Evolutionary conservation across 2,113 vertebrate species (phyloP).

Genomic region (Pagrus major): DNA sequence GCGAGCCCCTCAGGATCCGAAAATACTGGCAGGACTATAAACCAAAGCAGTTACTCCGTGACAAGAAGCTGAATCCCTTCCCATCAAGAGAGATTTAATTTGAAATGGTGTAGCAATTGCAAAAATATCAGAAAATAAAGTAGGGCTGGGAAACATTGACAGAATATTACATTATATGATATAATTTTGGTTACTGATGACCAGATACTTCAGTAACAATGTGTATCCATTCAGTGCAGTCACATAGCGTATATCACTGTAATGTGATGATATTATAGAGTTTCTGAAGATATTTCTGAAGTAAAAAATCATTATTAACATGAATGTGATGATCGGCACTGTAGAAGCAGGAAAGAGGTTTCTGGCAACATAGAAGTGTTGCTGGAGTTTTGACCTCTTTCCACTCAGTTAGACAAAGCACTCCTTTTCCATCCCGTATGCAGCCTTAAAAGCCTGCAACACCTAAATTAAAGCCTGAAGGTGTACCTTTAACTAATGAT

Average conservation of each 20-base stretch:
- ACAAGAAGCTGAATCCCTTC: conserved; percentile 63
- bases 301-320: background rate
- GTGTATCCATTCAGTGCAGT: background rate
- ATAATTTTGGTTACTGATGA: conserved; percentile 8
- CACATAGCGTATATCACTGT: background rate
- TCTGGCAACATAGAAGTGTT: no score
- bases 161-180: conserved; percentile 10
- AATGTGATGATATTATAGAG: background rate
- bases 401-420: background rate
- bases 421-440: background rate
- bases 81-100: conserved; percentile 56
- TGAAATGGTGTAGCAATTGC: conserved; percentile 42
- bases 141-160: conserved; percentile 4
- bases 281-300: background rate
- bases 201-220: background rate
- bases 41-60: conserved; percentile 69
- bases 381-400: no score
- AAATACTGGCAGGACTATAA: conserved; percentile 75
- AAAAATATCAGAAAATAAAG: conserved; percentile 33
- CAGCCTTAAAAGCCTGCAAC: background rate
- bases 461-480: background rate
- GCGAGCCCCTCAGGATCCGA: conserved; percentile 70
- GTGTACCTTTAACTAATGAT: no score
- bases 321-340: background rate
- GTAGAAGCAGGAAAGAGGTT: no score